Base-by-base conservation (phyloP, 1,140 invertebrate species). In the Geopemphigus sp. region DNA sequence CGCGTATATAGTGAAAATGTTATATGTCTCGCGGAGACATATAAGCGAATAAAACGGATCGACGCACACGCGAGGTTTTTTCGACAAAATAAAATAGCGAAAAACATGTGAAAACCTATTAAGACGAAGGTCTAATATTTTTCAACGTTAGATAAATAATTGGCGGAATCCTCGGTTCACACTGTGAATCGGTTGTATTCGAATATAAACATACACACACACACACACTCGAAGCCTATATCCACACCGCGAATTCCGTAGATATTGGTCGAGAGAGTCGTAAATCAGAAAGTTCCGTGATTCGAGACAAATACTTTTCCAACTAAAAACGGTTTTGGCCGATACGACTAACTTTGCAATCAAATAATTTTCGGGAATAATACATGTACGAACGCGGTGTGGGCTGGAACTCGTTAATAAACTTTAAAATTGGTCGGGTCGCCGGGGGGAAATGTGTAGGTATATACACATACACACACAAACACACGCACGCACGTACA, bases 281-380 rank as follows among this genome's bases (percentile, higher is more conserved):
- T 76, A 76, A 76, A 76, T 76, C 73, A 76, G 56, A 76, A 76
- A 76, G 53, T 76, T 68, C 64, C 64, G 45, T 50, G 3, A 39
- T n/a, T 59, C 32, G 56, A 59, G 54, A 57, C 54, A 57, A 39
- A 76, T 57, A 76, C 73, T 57, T 59, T 76, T 59, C n/a, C 54
- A 57, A 73, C 45, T 68, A 50, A 68, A 68, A 68, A 39, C 24
- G 45, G 22, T 68, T 5, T 68, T 50, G 45, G 22, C 66, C 66
- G 24, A 47, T 68, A 68, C 22, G n/a, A 11, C 72, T 39, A 76
- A 76, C 73, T 76, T 76, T 76, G 56, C 54, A 59, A 76, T 76
- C 73, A 59, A 76, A 76, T 76, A 32, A 57, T 76, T 76, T 76
- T 59, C 73, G 22, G 29, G 15, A 56, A 76, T 59, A 76, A 76